Conservation (phyloP, 2,797 vertebrate species). For the Microctenopoma stevenorrisi region DNA sequence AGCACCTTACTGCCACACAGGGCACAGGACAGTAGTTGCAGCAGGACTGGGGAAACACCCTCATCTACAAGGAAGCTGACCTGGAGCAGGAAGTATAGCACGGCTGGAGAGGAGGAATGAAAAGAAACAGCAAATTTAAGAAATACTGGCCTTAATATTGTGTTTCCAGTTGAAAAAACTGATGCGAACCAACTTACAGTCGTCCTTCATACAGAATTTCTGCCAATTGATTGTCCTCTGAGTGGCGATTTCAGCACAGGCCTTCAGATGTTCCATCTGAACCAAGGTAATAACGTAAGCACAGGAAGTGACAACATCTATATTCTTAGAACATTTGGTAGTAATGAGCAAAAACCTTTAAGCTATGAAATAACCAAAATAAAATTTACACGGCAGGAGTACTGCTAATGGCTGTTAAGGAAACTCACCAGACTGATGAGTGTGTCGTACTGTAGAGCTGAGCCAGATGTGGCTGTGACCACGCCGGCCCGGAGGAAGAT, state of each 20-base stretch:
- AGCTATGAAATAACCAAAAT: background rate
- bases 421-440: constrained; percentile 93
- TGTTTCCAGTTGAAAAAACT: background rate
- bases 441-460: constrained; percentile 96
- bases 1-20: constrained; percentile 97
- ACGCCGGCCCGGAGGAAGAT: constrained; percentile 95
- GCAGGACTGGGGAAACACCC: constrained; percentile 94
- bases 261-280: constrained; percentile 98
- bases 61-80: constrained; percentile 99
- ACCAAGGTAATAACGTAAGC: constrained; percentile 13
- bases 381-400: background rate
- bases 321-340: background rate
- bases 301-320: background rate
- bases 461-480: constrained; percentile 95
- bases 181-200: constrained; percentile 87
- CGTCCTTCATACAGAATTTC: constrained; percentile 99
- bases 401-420: background rate
- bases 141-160: background rate
- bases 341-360: background rate
- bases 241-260: constrained; percentile 97
- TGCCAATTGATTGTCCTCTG: constrained; percentile 98
- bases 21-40: constrained; percentile 97
- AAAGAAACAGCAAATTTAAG: constrained; percentile 2
- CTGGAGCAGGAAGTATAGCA: constrained; percentile 97
- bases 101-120: constrained; percentile 80